Base-by-base conservation (phyloP, 1,140 invertebrate genomes). In the Caenorhabditis inopinata region DNA sequence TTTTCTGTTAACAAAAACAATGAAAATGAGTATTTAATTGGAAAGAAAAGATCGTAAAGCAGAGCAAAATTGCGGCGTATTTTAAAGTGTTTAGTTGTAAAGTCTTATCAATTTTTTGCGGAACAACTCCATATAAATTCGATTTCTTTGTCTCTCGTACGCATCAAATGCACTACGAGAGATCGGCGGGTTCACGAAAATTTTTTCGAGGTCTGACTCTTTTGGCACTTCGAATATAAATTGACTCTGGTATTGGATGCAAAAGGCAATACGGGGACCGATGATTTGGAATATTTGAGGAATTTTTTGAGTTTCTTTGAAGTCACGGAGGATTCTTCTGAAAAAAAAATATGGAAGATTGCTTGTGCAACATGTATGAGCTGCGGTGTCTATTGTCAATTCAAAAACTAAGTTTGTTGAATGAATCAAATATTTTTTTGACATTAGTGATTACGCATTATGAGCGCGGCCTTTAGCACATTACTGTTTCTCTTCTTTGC, bases 51-150 rank as follows among this genome's bases (percentile, higher is more conserved):
- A 5, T 5, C 38, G 38, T 14, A 7, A 7, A 14, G 6, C 38
- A 42, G 14, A 42, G 5, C 14, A 7, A 42, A 42, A 7, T 42
- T 42, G 6, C 14, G 5, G 5, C 14, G 38, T 42, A 7, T 14
- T 53, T 4, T 1, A 32, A n/a, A 4, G 2, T 62, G 16, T 32
- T 68, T 12, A 68, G 38, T 68, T 68, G n/a, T 38, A 68, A 38
- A 42, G 9, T 18, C 32, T 16, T 1, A 68, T 68, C 32, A 68
- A 38, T 21, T 18, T 11, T 38, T 68, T 68, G 5, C 58, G 32
- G 21, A 68, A 68, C 18, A 68, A 68, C 9, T 68, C 58, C 58
- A 68, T 68, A 68, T 68, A 68, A 38, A 68, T 68, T 0, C 58
- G 32, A 38, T 68, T 68, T 27, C 38, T 68, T n/a, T 68, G 58